Evolutionary conservation across 2,797 vertebrate genomes (phyloP), one percentile per base, ranked within the genome.

Genomic region (Brachymystax lenok): DNA sequence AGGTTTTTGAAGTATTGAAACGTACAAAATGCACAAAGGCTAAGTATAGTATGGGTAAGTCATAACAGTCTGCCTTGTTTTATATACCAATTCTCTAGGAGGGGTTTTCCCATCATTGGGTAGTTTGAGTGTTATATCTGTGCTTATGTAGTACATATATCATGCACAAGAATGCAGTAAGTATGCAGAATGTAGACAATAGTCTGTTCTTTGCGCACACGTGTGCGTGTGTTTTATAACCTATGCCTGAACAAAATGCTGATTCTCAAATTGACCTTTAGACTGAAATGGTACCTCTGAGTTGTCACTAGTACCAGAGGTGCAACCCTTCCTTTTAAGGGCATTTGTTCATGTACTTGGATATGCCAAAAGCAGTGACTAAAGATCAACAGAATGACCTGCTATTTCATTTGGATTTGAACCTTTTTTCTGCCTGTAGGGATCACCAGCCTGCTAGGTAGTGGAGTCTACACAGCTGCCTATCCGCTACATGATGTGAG

Each of bases 401-500:
- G 52, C 28, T 67, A n/a, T 74, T 67, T 66, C 33, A 24, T 63
- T 66, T 66, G n/a, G 40, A 64, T 14, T 28, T 66, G 13, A 66
- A 66, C 14, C 24, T 78, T 71, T 69, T 46, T n/a, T 27, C n/a
- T 40, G 6, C 80, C 21, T 61, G 21, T 21, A 99, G 98, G 98
- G 75, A 96, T 99, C 87, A 98, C 97, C 66, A 98, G 97, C 88
- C 94, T 99, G 73, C 94, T 99, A 84, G 97, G 96, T 75, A 97
- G 96, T 30, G 97, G 96, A 1, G 95, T 98, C 30, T 99, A 99
- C 85, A 95, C 94, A 3, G 97, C 97, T 59, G 97, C 97, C 0
- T 99, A 98, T 88, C 97, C 98, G 40, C 91, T 98, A 76, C 98
- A 99, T 75, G 98, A 99, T 40, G 98, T 99, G 90, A 98, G 97